Evolutionary conservation across 2,113 vertebrate genomes (phyloP).

Genomic region (Dicerorhinus sumatrensis): DNA sequence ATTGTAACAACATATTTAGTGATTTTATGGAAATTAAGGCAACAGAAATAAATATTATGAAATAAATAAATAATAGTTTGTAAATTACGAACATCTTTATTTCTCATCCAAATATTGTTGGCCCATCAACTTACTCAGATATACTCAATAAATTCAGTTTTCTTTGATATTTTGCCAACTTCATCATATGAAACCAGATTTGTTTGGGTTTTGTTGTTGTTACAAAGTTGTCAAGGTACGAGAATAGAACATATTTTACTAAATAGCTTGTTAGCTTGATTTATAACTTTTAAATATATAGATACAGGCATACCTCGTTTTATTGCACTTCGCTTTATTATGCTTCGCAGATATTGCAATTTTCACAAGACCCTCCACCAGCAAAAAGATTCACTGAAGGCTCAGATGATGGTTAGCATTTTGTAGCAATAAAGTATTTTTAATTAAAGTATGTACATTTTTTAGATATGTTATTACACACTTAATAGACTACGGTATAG

Average conservation of each 20-base stretch:
- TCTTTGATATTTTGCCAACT: background rate
- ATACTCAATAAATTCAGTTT: background rate
- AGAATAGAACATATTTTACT: background rate
- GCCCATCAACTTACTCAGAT: background rate
- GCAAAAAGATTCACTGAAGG: too few species aligned
- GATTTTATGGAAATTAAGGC: background rate
- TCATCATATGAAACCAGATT: background rate
- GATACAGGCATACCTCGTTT: too few species aligned
- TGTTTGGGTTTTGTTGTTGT: background rate
- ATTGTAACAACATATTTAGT: background rate
- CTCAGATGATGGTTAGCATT: too few species aligned
- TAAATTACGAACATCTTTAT: background rate
- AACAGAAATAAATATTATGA: background rate
- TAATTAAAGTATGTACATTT: too few species aligned
- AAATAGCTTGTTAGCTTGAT: background rate
- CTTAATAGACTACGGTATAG: too few species aligned
- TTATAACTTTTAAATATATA: background rate
- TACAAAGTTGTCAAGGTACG: background rate
- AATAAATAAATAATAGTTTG: background rate
- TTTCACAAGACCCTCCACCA: too few species aligned
- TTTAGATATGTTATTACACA: too few species aligned
- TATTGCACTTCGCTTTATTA: too few species aligned
- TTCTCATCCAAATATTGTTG: conserved; percentile 29
- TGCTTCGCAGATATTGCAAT: too few species aligned
- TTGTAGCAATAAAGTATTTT: too few species aligned